Evolutionary conservation across 2,113 vertebrate species (phyloP), one percentile per base, ranked within the genome.

Genomic region (Ivindomyrus marchei): DNA sequence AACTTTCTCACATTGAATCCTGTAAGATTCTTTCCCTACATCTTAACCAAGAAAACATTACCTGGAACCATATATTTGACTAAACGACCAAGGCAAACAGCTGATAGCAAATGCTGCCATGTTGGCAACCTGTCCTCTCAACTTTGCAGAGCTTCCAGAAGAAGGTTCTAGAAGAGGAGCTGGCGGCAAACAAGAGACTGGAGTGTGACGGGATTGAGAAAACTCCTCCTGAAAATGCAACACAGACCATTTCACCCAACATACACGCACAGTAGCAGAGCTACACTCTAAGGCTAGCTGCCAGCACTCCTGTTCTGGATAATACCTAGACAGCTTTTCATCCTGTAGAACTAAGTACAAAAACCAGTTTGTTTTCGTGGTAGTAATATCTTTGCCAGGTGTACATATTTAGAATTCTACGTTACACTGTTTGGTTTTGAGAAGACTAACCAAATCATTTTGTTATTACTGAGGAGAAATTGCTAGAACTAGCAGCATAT

Each of bases 131-230:
- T 36, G n/a, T 56, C 13, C 49, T 77, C 58, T 87, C 2, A 85
- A 80, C 49, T 62, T 52, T 91, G 58, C 90, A 95, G 95, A 92
- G 93, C 66, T 95, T 96, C 91, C 94, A 96, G 91, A 94, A 89
- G 90, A 93, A 92, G 83, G 93, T 96, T 74, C 45, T 95, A 15
- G 90, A 66, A 2, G 93, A 95, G 89, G 94, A 96, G 85, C 90
- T 92, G 11, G 92, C 74, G 39, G 80, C 89, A 83, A 93, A 94
- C 53, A 80, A 89, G 13, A 90, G n/a, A 1, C 87, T 88, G 4
- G 49, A 10, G 10, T 83, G 42, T 53, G 80, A 90, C 21, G 83
- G 90, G 0, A 90, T 91, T 53, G 84, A 91, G 49, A 88, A 45
- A 93, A 4, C 87, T 94, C 2, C 85, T 93, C 46, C 92, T 90